Conservation (phyloP, 2,113 vertebrate genomes). For the Oryzias curvinotus region DNA sequence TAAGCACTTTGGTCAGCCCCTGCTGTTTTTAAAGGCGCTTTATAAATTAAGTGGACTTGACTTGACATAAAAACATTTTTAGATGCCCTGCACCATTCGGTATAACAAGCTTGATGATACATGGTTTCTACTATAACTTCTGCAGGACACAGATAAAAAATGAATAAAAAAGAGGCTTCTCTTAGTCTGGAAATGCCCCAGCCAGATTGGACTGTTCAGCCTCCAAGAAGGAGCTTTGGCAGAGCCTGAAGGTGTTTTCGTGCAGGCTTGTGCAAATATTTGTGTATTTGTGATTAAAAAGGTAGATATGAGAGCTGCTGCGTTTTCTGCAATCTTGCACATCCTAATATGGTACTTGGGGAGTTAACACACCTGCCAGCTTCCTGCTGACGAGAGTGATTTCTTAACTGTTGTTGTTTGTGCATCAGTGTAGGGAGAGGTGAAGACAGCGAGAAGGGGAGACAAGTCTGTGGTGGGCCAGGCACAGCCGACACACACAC, state of each 20-base stretch:
- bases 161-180: neutral
- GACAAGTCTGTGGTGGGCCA: constrained; percentile 52
- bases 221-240: constrained; percentile 36
- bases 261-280: constrained; percentile 59
- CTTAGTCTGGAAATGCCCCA: constrained; percentile 24
- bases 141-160: no score
- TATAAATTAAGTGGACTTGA: no score
- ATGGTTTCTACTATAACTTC: no score
- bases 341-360: constrained; percentile 86
- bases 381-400: constrained; percentile 88
- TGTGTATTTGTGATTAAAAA: constrained; percentile 78
- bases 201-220: constrained; percentile 1
- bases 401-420: constrained; percentile 83
- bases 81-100: no score
- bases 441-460: constrained; percentile 49
- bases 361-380: constrained; percentile 92
- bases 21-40: no score
- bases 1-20: no score
- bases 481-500: constrained; percentile 52
- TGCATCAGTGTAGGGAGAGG: constrained; percentile 73
- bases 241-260: constrained; percentile 38
- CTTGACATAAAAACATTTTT: no score
- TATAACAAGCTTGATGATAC: no score
- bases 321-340: constrained; percentile 83
- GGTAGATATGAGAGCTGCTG: constrained; percentile 66